Percentiles rank a stretch among this genome's conserved stretches.
Conservation (phyloP, 2,888 invertebrate species). For the Amiota minor region DNA sequence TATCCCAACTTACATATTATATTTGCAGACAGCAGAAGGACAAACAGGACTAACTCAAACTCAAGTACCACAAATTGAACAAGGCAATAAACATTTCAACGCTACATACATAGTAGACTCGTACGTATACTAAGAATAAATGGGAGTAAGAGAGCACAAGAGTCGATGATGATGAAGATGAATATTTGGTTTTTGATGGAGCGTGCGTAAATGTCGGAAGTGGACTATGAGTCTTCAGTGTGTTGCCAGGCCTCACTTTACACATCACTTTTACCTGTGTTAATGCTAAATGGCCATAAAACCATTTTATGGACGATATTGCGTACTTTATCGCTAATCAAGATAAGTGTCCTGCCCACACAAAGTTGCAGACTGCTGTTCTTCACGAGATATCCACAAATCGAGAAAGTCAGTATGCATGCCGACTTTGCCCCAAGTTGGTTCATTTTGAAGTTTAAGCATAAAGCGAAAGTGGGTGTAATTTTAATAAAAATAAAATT, state of each 20-base stretch:
- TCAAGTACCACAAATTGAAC: constrained; percentile 18
- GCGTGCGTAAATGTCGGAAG: not conserved
- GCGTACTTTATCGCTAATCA: constrained; percentile 29
- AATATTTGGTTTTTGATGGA: not conserved
- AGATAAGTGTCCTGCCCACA: constrained; percentile 16
- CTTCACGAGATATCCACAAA: not conserved
- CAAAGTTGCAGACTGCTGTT: too few species aligned
- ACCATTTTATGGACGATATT: constrained; percentile 22
- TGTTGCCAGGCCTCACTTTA: not conserved
- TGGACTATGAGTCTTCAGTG: too few species aligned
- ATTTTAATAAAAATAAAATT: constrained; percentile 12
- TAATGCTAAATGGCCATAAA: constrained; percentile 27
- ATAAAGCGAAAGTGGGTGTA: not conserved
- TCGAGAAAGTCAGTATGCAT: too few species aligned
- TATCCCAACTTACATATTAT: not conserved
- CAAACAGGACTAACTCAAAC: too few species aligned
- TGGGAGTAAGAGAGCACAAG: not conserved
- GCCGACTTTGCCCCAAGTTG: too few species aligned
- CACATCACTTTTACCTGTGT: constrained; percentile 15
- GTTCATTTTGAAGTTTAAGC: too few species aligned
- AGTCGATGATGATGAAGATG: constrained; percentile 1
- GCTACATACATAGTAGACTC: not conserved
- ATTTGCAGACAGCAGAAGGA: not conserved
- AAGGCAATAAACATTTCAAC: constrained; percentile 27
- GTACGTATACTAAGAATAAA: not conserved